Evolutionary conservation across 2,113 vertebrate species (phyloP), one percentile per base, ranked within the genome.

Genomic region (Dasyornis broadbenti): DNA sequence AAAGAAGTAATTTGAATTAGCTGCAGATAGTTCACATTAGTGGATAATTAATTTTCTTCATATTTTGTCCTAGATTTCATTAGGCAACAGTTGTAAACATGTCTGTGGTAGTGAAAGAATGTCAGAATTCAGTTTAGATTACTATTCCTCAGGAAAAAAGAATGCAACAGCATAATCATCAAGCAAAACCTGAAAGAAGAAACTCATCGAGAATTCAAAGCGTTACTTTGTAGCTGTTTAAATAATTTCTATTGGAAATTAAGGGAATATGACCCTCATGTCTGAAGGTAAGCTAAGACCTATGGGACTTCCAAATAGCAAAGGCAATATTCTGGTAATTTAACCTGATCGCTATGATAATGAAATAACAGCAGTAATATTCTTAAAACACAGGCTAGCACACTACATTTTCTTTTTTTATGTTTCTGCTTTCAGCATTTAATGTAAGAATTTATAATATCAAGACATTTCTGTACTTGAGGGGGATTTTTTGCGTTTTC

Each of bases 1-100:
- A 95, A 96, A 71, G n/a, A 83, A 37, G 11, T 66, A 81, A 94
- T 96, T 54, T 89, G 60, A 93, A 89, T 95, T 89, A 95, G 71
- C 44, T 89, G 66, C n/a, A 81, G 66, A 92, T 63, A 95, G 45
- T 71, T 95, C 59, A 68, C 23, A 73, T 89, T 70, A 93, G 70
- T 20, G 30, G 66, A 65, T 92, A 95, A 95, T 94, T 94, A 92
- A 85, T 89, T 95, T 91, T 86, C 81, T 65, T 91, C 77, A 42
- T 83, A 81, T 69, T 90, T 91, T 94, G 93, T 56, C 93, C 92
- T 33, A 93, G 80, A 93, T 97, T 94, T 95, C 72, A 86, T 89
- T 85, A 94, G 73, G 69, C 17, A 86, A 77, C 54, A 59, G n/a
- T 24, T 78, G 80, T 94, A 91, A 94, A 92, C 31, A 92, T 47